Evolutionary conservation across 2,113 vertebrate species (phyloP).

Genomic region (Azemiops feae): DNA sequence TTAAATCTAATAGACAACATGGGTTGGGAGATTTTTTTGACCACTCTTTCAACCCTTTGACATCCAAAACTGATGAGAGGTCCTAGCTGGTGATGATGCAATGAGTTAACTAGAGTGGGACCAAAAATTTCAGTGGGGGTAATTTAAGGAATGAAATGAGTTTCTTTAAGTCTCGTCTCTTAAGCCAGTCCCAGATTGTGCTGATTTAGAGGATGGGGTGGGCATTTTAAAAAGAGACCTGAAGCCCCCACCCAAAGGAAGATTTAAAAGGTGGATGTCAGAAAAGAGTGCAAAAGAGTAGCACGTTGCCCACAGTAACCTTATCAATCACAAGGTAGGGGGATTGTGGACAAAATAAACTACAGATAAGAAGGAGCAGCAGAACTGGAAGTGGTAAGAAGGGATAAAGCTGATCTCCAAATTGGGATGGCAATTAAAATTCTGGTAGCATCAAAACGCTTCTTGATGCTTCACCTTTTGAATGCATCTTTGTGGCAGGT

Average conservation of each 20-base stretch:
- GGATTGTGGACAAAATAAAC: not conserved
- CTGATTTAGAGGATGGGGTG: not conserved
- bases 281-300: not conserved
- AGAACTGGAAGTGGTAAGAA: not conserved
- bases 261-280: not conserved
- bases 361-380: not conserved
- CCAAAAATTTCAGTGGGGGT: not conserved
- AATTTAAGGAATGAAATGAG: not conserved
- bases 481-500: conserved; percentile 73
- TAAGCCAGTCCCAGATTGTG: not conserved
- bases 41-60: not conserved
- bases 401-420: not conserved
- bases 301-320: not conserved
- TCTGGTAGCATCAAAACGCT: not conserved
- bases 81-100: not conserved
- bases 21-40: not conserved
- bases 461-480: not conserved
- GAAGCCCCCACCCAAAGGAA: not conserved
- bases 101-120: not conserved
- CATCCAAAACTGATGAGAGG: not conserved
- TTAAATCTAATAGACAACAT: not conserved
- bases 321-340: not conserved
- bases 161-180: not conserved
- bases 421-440: not conserved
- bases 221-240: not conserved